Percentiles rank a stretch among this genome's conserved stretches.
These are phyloP conservation scores for Pollenia amentaria DNA, from an alignment of 2,888 invertebrate genomes.

Conservation along the genomic window DNA sequence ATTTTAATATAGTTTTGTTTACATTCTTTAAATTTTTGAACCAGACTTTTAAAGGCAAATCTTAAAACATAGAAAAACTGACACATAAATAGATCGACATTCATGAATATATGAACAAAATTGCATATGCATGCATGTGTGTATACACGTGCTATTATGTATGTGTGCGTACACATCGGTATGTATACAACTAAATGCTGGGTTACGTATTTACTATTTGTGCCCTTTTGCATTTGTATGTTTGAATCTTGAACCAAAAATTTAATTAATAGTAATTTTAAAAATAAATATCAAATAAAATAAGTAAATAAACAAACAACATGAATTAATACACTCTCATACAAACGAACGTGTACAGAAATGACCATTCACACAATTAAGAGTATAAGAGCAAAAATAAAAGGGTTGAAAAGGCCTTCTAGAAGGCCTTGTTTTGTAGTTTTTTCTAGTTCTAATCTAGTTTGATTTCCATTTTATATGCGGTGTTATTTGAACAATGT, in stretches of 20 bases:
- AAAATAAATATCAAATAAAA: slow-evolving; percentile 54
- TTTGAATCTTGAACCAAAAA: slow-evolving; percentile 45
- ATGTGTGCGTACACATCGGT: neutral
- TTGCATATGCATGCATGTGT: neutral
- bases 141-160: neutral
- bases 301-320: slow-evolving; percentile 39
- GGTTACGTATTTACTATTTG: neutral
- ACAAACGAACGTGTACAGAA: neutral
- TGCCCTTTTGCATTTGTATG: neutral
- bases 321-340: neutral
- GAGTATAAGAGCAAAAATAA: neutral
- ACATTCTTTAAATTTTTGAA: slow-evolving; percentile 40
- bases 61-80: neutral
- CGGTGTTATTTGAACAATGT: too few species aligned
- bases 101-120: neutral
- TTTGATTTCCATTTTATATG: too few species aligned
- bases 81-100: neutral
- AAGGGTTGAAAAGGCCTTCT: neutral
- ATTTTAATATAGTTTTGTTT: slow-evolving; percentile 48
- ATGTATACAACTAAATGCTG: neutral
- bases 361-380: slow-evolving; percentile 16
- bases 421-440: too few species aligned
- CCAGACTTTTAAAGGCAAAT: slow-evolving; percentile 18
- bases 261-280: slow-evolving; percentile 64
- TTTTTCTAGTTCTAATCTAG: too few species aligned